Evolutionary conservation across 2,113 vertebrate species (phyloP).

Genomic region (Cephalopterus ornatus): DNA sequence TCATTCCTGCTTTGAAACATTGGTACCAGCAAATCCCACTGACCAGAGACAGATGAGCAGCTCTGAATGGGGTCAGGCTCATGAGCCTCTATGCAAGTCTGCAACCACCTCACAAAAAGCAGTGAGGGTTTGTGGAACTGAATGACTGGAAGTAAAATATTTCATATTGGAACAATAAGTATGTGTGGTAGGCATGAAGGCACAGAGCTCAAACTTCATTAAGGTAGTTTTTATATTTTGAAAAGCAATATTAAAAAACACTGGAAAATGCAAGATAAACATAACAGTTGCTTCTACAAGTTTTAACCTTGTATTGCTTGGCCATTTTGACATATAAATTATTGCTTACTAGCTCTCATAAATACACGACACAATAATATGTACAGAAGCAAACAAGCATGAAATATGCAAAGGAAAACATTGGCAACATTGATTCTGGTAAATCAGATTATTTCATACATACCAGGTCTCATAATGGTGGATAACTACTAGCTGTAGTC

Average conservation of each 20-base stretch:
- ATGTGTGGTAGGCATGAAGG: neutral
- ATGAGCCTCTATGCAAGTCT: neutral
- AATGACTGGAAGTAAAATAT: neutral
- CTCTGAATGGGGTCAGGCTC: neutral
- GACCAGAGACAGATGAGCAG: neutral
- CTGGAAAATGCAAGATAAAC: conserved; percentile 76
- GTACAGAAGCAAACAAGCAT: conserved; percentile 77
- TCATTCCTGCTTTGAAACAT: neutral
- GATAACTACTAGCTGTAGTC: conserved; percentile 75
- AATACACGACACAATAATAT: conserved; percentile 76
- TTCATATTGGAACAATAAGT: neutral
- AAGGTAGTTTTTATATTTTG: conserved; percentile 78
- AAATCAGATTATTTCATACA: conserved; percentile 75
- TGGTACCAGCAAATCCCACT: neutral
- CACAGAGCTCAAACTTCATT: conserved; percentile 48
- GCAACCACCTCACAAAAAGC: neutral
- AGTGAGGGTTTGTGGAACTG: neutral
- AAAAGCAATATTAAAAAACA: conserved; percentile 80
- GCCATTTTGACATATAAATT: conserved; percentile 84
- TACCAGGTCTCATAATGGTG: conserved; percentile 66
- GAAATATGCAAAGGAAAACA: conserved; percentile 63
- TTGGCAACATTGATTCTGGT: conserved; percentile 71
- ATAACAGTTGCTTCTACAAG: conserved; percentile 73
- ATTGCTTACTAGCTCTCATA: conserved; percentile 83
- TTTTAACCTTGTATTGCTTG: conserved; percentile 80